Base-by-base conservation (phyloP, 2,113 vertebrate genomes). In the Echinops telfairi region DNA sequence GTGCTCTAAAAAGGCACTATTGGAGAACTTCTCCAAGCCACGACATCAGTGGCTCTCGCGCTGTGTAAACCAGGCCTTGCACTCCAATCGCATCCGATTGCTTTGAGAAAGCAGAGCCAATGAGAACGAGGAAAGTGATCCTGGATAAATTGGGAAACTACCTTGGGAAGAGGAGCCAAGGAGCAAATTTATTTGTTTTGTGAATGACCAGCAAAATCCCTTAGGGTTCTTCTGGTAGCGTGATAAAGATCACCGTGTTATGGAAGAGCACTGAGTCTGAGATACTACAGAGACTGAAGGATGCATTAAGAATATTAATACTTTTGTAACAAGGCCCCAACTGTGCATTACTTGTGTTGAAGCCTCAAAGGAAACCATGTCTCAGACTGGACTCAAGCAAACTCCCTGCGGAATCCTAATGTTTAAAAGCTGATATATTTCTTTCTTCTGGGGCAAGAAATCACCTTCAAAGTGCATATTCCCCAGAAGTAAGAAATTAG, bases 251-350 rank as follows among this genome's bases (percentile, higher is more conserved):
- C 68, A n/a, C n/a, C 71, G 75, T 33, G 38, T 76, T 88, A 43
- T 19, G 8, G 36, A 88, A 82, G 43, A 88, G 10, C 57, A 82
- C 79, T 57, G 82, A 79, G 29, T 75, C 31, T 36, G n/a, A 87
- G 58, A 71, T 11, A 64, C 20, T 75, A 62, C 68, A 88, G 57
- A 85, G n/a, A 93, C 43, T 31, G 60, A 60, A 12, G 19, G 16
- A 22, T 89, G 25, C 58, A n/a, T 64, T 92, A 80, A 33, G 71
- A 91, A 91, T 86, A 91, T 91, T 93, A 89, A 90, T 78, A 84
- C 6, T 81, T 68, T 73, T 60, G 53, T 90, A 91, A 75, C 58
- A 88, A 91, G 78, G 40, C 78, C 68, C 92, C 36, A 70, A 40
- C 70, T 15, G 58, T 77, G 64, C 9, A 64, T 91, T 80, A 58